These are phyloP conservation scores for Leptestheria dahalacensis DNA, from an alignment of 1,140 invertebrate species.

Conservation along the genomic window DNA sequence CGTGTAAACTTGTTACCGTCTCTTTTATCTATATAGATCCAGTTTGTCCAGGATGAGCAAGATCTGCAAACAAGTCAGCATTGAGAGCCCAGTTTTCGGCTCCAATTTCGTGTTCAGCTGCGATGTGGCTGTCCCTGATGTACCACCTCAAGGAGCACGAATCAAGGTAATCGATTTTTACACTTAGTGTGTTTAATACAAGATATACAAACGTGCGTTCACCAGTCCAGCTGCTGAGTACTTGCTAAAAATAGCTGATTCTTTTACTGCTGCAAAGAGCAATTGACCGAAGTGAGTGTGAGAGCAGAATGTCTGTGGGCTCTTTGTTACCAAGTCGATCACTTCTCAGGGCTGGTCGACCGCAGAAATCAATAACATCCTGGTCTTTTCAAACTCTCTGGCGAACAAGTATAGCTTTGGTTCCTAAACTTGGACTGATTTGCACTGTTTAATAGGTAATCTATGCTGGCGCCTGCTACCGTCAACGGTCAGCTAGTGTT, in stretches of 20 bases:
- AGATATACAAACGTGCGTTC: too few relatives aligned
- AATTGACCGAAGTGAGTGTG: too few relatives aligned
- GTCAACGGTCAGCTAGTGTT: conserved; percentile 40
- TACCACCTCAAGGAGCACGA: conserved; percentile 60
- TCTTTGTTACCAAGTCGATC: too few relatives aligned
- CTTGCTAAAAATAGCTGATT: too few relatives aligned
- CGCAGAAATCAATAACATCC: neutral
- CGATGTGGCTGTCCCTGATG: conserved; percentile 71
- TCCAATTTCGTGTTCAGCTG: conserved; percentile 67
- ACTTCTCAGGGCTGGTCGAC: neutral
- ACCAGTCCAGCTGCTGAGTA: neutral
- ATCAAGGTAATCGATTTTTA: conserved; percentile 37
- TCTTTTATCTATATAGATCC: neutral
- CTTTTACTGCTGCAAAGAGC: too few relatives aligned
- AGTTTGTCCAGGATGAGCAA: conserved; percentile 43
- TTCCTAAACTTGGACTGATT: neutral
- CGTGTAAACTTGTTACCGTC: neutral
- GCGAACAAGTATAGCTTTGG: neutral
- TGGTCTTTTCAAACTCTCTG: too few relatives aligned
- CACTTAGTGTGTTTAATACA: neutral
- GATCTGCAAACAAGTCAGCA: conserved; percentile 64
- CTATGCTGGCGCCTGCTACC: conserved; percentile 67
- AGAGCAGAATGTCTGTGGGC: too few relatives aligned
- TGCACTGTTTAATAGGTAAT: conserved; percentile 36
- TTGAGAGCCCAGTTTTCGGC: conserved; percentile 53